phyloP scores from a whole-genome alignment of 2,888 invertebrate genomes.

The Furcula furcula region DNA sequence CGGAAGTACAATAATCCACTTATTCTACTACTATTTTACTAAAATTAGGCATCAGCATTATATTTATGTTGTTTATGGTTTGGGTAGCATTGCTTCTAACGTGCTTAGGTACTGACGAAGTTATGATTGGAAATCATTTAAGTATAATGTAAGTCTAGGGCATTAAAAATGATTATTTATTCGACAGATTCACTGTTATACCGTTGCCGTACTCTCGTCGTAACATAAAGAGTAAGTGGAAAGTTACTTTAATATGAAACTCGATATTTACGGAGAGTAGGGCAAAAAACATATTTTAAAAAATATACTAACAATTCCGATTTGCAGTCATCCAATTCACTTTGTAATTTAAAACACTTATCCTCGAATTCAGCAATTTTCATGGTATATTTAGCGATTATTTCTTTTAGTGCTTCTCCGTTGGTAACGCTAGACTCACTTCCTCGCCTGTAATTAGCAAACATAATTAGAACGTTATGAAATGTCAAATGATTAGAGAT shows the following conservation, averaged over 20 bases:
- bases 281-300: neutral
- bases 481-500: constrained; percentile 18
- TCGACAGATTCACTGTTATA: no score
- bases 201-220: no score
- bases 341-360: constrained; percentile 64
- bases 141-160: no score
- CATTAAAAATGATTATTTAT: no score
- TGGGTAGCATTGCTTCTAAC: no score
- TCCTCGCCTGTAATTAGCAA: constrained; percentile 52
- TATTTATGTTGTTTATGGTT: no score
- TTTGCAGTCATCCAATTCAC: constrained; percentile 64
- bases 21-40: no score
- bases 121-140: no score
- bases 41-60: no score
- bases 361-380: constrained; percentile 66
- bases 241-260: neutral
- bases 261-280: neutral
- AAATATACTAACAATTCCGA: constrained; percentile 72
- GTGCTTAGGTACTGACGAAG: no score
- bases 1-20: no score
- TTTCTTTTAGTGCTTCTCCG: constrained; percentile 49
- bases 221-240: neutral
- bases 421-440: constrained; percentile 41
- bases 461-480: constrained; percentile 29
- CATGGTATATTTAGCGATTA: constrained; percentile 61